Percentiles rank a stretch among this genome's conserved stretches.
Conservation (phyloP, 2,113 vertebrate genomes). For the Athene noctua region DNA sequence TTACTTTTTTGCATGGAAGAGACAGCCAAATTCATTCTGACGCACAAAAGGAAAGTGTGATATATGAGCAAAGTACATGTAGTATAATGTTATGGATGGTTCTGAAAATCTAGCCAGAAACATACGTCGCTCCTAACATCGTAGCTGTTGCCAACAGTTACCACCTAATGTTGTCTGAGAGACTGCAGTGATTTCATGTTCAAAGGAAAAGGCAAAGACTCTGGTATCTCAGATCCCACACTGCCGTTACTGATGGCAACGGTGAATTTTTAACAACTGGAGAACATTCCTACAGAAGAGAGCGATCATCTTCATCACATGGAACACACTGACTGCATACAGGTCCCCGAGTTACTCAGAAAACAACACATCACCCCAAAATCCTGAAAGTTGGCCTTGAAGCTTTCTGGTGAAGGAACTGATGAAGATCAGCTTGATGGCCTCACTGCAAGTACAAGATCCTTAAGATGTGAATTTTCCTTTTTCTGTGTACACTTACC, state of each 20-base stretch:
- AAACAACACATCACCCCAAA: neutral
- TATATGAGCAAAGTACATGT: neutral
- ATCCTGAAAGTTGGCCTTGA: neutral
- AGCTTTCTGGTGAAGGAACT: neutral
- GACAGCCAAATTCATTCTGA: slow-evolving; percentile 34
- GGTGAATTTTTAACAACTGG: neutral
- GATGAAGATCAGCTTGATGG: no score
- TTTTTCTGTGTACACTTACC: neutral
- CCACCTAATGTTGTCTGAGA: slow-evolving; percentile 30
- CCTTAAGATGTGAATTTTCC: neutral
- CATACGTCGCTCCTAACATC: neutral
- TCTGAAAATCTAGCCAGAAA: slow-evolving; percentile 39
- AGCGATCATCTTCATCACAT: fast-evolving
- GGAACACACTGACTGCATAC: fast-evolving
- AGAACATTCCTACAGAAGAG: neutral
- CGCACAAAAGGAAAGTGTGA: slow-evolving; percentile 16
- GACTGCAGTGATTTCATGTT: neutral
- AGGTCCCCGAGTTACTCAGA: fast-evolving
- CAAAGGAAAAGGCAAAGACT: neutral
- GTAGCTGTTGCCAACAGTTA: slow-evolving; percentile 41
- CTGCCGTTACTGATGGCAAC: neutral
- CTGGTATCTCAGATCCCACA: neutral
- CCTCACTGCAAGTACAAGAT: no score
- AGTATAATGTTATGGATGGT: neutral
- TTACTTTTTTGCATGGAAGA: slow-evolving; percentile 15